Conservation (phyloP, 2,888 invertebrate species). For the Eutolmus rufibarbis region DNA sequence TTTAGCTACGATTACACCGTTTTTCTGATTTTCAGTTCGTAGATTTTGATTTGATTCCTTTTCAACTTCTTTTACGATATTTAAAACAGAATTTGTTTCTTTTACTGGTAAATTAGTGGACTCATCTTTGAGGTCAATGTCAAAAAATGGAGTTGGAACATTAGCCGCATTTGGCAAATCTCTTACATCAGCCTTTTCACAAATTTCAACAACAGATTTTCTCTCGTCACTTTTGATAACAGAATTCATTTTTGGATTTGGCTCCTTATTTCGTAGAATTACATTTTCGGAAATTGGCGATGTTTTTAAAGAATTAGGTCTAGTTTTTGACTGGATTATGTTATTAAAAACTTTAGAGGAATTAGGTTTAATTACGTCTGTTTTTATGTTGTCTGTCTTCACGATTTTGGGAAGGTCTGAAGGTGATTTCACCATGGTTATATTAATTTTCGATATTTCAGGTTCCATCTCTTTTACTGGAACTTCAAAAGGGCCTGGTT, state of each 20-base stretch:
- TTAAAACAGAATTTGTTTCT: neutral
- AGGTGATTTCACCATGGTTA: neutral
- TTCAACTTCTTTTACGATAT: neutral
- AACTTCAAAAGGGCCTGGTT: neutral
- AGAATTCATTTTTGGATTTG: neutral
- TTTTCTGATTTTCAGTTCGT: neutral
- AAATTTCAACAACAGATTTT: constrained; percentile 44
- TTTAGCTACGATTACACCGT: constrained; percentile 55
- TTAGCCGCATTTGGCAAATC: constrained; percentile 30
- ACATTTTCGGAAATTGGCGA: neutral
- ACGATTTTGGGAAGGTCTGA: neutral
- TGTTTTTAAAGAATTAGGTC: neutral
- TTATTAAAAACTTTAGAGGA: neutral
- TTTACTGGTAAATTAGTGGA: neutral
- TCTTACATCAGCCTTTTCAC: constrained; percentile 42
- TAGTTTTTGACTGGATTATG: neutral
- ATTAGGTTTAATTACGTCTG: neutral
- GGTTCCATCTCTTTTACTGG: neutral
- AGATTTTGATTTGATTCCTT: neutral
- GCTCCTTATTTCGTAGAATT: neutral
- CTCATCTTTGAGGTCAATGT: constrained; percentile 40
- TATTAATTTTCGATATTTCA: neutral
- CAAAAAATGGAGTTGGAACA: constrained; percentile 43
- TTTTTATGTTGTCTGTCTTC: neutral
- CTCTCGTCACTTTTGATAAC: constrained; percentile 7